A percentile compares a stretch with the other conserved stretches of the same genome.
These are phyloP conservation scores for Strongylocentrotus purpuratus DNA, from an alignment of 35 echinoderm and acorn worm genomes.

Conservation along the genomic window DNA sequence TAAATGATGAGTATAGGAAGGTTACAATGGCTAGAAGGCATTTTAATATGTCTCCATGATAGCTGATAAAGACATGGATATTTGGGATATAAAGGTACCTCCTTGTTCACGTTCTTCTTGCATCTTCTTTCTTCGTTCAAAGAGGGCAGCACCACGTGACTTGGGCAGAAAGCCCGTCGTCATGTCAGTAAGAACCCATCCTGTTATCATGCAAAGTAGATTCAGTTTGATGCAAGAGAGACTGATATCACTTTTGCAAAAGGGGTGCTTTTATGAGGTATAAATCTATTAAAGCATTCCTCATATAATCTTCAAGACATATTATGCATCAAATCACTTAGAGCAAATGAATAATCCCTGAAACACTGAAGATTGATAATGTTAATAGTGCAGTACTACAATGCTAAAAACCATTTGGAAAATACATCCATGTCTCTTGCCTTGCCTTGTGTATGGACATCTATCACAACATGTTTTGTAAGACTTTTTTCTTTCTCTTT, in stretches of 20 bases:
- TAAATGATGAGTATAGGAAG: neutral
- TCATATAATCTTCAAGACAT: too few species aligned
- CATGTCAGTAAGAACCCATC: slow-evolving; percentile 27
- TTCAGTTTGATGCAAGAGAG: neutral
- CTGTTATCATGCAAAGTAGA: slow-evolving; percentile 15
- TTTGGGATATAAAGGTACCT: neutral
- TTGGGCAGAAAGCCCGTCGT: slow-evolving; percentile 47
- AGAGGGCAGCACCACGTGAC: slow-evolving; percentile 35
- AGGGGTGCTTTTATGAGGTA: too few species aligned
- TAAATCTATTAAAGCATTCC: too few species aligned
- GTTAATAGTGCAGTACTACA: too few species aligned
- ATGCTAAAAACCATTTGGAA: too few species aligned
- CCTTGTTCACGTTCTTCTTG: neutral
- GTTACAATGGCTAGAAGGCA: neutral
- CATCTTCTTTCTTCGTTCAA: slow-evolving; percentile 20
- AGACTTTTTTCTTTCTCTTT: too few species aligned
- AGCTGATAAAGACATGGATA: neutral
- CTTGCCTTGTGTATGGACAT: too few species aligned
- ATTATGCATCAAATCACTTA: too few species aligned
- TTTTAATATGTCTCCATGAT: neutral
- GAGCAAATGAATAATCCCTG: too few species aligned
- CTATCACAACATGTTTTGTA: too few species aligned
- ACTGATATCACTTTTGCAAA: neutral
- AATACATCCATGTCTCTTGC: too few species aligned
- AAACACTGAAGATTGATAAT: too few species aligned